Evolutionary conservation across 1,140 invertebrate genomes (phyloP).

Genomic region (Mizuhopecten yessoensis): DNA sequence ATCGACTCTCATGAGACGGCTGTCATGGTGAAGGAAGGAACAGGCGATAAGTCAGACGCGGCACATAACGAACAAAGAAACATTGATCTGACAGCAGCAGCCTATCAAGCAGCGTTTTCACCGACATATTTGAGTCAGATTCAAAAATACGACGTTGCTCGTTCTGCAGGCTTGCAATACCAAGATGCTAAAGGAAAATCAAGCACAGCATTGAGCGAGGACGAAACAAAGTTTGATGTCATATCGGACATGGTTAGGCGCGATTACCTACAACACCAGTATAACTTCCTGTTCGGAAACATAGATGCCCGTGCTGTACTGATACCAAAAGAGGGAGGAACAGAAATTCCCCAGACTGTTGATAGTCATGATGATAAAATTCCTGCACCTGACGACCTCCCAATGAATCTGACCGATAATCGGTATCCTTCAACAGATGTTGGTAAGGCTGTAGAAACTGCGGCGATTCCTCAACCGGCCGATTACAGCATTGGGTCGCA

Average conservation of each 20-base stretch:
- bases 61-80: background rate
- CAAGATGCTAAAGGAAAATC: conserved; percentile 32
- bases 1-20: background rate
- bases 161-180: conserved; percentile 4
- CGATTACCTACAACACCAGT: conserved; percentile 12
- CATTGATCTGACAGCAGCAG: background rate
- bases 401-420: background rate
- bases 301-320: background rate
- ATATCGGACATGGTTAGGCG: background rate
- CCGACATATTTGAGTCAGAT: conserved; percentile 17
- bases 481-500: conserved; percentile 17
- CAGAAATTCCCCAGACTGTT: background rate
- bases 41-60: background rate
- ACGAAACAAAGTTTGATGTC: background rate
- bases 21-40: background rate
- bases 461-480: background rate
- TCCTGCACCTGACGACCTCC: background rate
- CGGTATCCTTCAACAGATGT: background rate
- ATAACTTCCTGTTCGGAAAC: conserved; percentile 27
- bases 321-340: background rate
- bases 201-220: background rate
- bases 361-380: conserved; percentile 1
- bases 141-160: background rate
- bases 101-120: background rate
- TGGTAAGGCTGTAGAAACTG: background rate